Evolutionary conservation across 2,888 invertebrate genomes (phyloP), one percentile per base, ranked within the genome.

Genomic region (Drosophila sordidula): DNA sequence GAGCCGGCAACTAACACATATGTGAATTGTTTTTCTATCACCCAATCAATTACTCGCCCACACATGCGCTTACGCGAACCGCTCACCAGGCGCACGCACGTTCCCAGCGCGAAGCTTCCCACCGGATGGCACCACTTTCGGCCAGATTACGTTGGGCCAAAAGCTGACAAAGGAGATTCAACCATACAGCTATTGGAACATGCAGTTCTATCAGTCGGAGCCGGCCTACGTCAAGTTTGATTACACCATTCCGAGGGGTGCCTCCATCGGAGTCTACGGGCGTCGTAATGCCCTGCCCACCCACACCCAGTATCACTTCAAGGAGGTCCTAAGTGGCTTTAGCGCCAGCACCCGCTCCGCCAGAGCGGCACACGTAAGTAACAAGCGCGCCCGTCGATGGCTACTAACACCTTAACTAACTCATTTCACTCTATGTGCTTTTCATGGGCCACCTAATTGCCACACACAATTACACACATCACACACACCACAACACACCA

Each of bases 141-240:
- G 96, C 87, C 97, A 97, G 94, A 96, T 98, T 89, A 95, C 95
- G 80, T 93, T 98, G 90, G 97, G 98, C 78, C 96, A 97, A 93
- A 95, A 96, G 91, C 94, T 97, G 89, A 96, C 96, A 89, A 96
- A 97, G 93, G 96, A 96, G 93, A 97, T 99, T 91, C 96, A 96
- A 90, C 96, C 98, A 75, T 98, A 98, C 93, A 96, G 98, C 91
- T 98, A 98, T 93, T 98, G 98, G 98, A 98, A 98, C 93, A 97
- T 98, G 95, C 98, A 98, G 93, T 98, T 99, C 93, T 97, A 97
- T 93, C 98, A 98, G 93, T 96, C 97, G 69, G 97, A 98, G 93
- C 96, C 98, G 57, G 96, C 97, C 47, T 98, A 98, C 93, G 96
- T 99, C 55, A 96, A 97, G 91, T 98, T 98, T 92, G 98, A 98